Evolutionary conservation across 2,113 vertebrate genomes (phyloP).

Genomic region (Muntiacus muntjak): DNA sequence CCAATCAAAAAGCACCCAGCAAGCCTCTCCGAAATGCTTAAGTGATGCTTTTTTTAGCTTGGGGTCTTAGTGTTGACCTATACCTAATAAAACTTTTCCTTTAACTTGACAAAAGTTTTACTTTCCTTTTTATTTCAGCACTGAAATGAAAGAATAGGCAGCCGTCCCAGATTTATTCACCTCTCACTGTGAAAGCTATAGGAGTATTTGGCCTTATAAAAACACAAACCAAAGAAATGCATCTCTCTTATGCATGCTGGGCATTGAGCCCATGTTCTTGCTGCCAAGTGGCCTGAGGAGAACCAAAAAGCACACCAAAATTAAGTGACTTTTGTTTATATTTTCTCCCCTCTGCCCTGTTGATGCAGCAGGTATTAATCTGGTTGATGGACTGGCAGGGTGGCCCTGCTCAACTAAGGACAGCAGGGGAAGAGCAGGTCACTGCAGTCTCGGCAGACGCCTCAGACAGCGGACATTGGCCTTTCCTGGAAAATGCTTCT

Average conservation of each 20-base stretch:
- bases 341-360: slow-evolving; percentile 6
- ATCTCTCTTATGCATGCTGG: background rate
- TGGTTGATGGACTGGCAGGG: background rate
- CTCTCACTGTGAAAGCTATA: background rate
- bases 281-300: background rate
- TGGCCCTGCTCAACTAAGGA: background rate
- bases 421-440: background rate
- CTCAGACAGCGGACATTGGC: background rate
- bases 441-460: background rate
- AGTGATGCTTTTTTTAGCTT: background rate
- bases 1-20: background rate
- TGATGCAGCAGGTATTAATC: background rate
- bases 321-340: slow-evolving; percentile 30
- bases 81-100: background rate
- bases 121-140: slow-evolving; percentile 14
- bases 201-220: background rate
- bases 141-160: slow-evolving; percentile 1
- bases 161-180: background rate
- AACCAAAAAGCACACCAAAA: slow-evolving; percentile 23
- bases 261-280: background rate
- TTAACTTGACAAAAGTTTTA: slow-evolving; percentile 6
- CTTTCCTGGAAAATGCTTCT: background rate
- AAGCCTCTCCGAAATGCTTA: background rate
- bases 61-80: background rate
- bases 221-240: slow-evolving; percentile 31